Evolutionary conservation across 2,888 invertebrate species (phyloP), one percentile per base, ranked within the genome.

Genomic region (Eretmocerus hayati): DNA sequence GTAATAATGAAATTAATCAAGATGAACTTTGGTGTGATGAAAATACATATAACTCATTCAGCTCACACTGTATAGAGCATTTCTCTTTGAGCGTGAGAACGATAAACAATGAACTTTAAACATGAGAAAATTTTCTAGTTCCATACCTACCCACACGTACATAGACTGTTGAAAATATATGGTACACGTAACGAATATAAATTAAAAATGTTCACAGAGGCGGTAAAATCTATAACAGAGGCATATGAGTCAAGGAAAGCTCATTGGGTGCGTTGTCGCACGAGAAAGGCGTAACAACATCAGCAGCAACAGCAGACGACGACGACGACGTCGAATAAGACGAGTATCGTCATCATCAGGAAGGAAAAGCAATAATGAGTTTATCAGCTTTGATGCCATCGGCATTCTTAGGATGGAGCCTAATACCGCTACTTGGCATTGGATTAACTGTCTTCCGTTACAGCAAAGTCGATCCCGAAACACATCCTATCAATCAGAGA

Each of bases 361-460:
- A 33, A 16, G 26, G 26, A 26, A 6, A 11, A 57, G 45, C 56
- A 53, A 62, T 61, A 61, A 77, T 77, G 76, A 68, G 74, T 53
- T 61, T 78, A 56, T 74, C 77, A 75, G 67, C 74, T 52, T 61
- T 78, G 55, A 66, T 59, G 68, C 72, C 66, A 65, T 75, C 54
- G 76, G 85, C 72, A 77, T 80, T 57, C 72, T 84, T 68, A 76
- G 66, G 69, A 21, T 58, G 85, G 71, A 81, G 87, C 61, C 76
- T 90, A 71, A 81, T 90, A 69, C 89, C 90, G 60, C 78, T 90
- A 60, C 77, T 90, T 69, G 86, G 88, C 55, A 81, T 87, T 59
- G 87, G 88, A 62, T 76, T 89, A 69, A 83, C 87, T 61, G 84
- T 84, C 70, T 84, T 86, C 77, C 80, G 84, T 64, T 90, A 90